Base-by-base conservation (phyloP, 2,113 vertebrate genomes). In the Micronycteris hirsuta region DNA sequence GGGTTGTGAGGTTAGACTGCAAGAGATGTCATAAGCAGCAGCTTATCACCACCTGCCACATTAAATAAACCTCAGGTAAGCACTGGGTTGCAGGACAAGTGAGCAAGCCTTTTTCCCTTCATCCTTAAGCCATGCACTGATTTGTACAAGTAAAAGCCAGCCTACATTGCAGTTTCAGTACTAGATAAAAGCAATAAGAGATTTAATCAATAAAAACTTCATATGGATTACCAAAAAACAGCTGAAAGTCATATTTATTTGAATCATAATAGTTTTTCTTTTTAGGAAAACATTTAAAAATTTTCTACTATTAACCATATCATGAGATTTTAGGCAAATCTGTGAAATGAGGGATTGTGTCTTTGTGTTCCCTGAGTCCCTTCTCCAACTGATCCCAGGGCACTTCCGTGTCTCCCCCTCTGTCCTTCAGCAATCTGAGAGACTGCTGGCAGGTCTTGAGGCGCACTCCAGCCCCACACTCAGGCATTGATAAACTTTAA, bases 21-120 rank as follows among this genome's bases (percentile, higher is more conserved):
- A 96, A 92, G 97, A 98, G 97, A 97, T 97, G 97, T 97, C 97
- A 95, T 52, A 96, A 97, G 95, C 90, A 96, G 92, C 2, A 15
- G 73, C 94, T 86, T 97, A 97, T 98, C 97, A 97, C 95, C 98
- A 97, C 97, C 97, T 98, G 98, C 95, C 97, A 97, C 70, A 81
- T 96, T 87, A 78, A 97, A 97, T 28, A 95, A 98, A 94, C 58
- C 95, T 97, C 97, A 93, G 7, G 90, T 87, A 92, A 91, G 89
- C 89, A 83, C 61, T 84, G 93, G 96, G 93, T 88, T 97, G 87
- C 22, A 96, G 95, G 94, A 92, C 96, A 97, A 89, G 61, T 38
- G 86, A 98, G 95, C 96, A 84, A 97, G 93, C 78, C 45, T 95
- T 52, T 24, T 13, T 11, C 6, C 47, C 45, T 67, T 86, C 61